Evolutionary conservation across 2,888 invertebrate genomes (phyloP), one percentile per base, ranked within the genome.

Genomic region (Pseudococcus jackbeardsleyi): DNA sequence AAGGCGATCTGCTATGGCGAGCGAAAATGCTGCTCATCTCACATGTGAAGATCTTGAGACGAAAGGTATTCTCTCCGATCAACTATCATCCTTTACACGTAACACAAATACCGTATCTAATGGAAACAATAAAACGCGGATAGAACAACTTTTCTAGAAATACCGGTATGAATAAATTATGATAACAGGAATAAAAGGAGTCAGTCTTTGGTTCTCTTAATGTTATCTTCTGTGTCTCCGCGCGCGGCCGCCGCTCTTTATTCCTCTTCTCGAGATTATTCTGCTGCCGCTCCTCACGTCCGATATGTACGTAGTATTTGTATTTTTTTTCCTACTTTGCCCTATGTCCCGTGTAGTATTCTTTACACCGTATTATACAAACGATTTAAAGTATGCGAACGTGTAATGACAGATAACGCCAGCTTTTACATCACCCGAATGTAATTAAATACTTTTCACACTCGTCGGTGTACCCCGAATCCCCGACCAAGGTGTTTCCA

Each of bases 111-210:
- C 87, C 72, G 79, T 87, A 87, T 87, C 87, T 87, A 87, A 87
- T 87, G 87, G 87, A 87, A 87, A 87, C 87, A 87, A 87, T 87
- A 87, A 87, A 87, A 87, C 87, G 87, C 87, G 79, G 87, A 87
- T 87, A 54, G 87, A 87, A 87, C 87, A 87, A 87, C 87, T 87
- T 87, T 87, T 87, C 87, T 87, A 87, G 87, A 87, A 87, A 87
- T 87, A 87, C 87, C 87, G 77, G 87, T 87, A 87, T 87, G 87
- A 87, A 87, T 87, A 87, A 87, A 87, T 87, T 87, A 87, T 87
- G 87, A 87, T 87, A 87, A 87, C 87, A 87, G 87, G 77, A 87
- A 87, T 77, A 87, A 87, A 79, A 87, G 79, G 77, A 87, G 87
- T 87, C 87, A 33, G 26, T 87, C 87, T 86, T 86, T 86, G 86